Percentiles rank a stretch among this genome's conserved stretches.
phyloP scores from a whole-genome alignment of 2,888 invertebrate species.

The Heteromurus nitidus region DNA sequence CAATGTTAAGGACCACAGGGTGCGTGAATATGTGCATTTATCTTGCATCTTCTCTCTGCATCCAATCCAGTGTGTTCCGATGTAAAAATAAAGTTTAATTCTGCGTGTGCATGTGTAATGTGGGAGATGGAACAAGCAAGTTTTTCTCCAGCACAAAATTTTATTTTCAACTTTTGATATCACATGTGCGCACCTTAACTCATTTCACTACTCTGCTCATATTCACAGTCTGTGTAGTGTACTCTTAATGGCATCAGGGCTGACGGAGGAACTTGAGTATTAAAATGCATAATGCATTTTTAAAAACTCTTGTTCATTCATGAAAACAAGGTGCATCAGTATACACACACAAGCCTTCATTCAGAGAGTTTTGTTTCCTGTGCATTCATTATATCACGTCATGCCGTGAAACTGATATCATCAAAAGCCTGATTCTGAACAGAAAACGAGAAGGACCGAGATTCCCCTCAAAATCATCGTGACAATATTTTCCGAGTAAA shows the following conservation, averaged over 20 bases:
- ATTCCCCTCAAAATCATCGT: slow-evolving; percentile 38
- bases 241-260: slow-evolving; percentile 6
- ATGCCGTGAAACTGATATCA: slow-evolving; percentile 59
- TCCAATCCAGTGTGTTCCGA: not conserved
- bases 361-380: slow-evolving; percentile 29
- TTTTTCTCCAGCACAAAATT: slow-evolving; percentile 38
- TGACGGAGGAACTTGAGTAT: slow-evolving; percentile 24
- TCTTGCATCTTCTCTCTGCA: slow-evolving; percentile 34
- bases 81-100: not conserved
- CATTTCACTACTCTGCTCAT: no score
- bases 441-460: slow-evolving; percentile 18
- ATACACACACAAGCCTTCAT: slow-evolving; percentile 21
- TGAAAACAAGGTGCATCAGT: slow-evolving; percentile 40
- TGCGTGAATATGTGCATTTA: slow-evolving; percentile 60
- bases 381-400: slow-evolving; percentile 44
- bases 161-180: slow-evolving; percentile 43
- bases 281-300: slow-evolving; percentile 61
- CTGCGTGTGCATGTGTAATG: slow-evolving; percentile 1
- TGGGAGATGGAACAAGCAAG: slow-evolving; percentile 28
- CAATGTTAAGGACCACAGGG: slow-evolving; percentile 62
- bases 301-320: slow-evolving; percentile 43
- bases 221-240: not conserved
- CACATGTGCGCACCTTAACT: slow-evolving; percentile 32
- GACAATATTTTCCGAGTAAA: slow-evolving; percentile 56
- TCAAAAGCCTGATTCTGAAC: slow-evolving; percentile 30